Conservation (phyloP, 1,140 invertebrate species). For the Leptinotarsa undecemlineata region DNA sequence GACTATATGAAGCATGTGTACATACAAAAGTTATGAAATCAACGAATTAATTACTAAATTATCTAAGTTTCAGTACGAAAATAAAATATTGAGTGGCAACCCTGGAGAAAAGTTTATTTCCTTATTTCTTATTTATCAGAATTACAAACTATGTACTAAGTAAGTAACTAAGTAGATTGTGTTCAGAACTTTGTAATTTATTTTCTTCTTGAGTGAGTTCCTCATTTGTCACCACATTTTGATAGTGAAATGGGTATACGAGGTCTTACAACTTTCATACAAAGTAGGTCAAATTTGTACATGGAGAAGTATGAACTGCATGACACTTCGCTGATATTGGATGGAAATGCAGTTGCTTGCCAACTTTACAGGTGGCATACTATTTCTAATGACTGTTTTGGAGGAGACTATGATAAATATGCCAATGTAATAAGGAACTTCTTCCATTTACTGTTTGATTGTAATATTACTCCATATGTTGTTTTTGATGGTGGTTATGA, state of each 20-base stretch:
- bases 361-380: conserved; percentile 70
- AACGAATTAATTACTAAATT: no score
- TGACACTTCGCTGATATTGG: conserved; percentile 75
- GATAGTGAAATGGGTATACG: conserved; percentile 71
- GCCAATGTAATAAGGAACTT: conserved; percentile 66
- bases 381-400: conserved; percentile 72
- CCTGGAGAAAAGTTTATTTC: no score
- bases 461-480: conserved; percentile 76
- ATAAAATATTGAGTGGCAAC: no score
- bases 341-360: conserved; percentile 78
- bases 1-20: no score
- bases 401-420: conserved; percentile 85
- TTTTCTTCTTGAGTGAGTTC: no score
- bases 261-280: conserved; percentile 80
- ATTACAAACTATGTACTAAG: no score
- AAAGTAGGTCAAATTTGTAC: conserved; percentile 66
- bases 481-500: conserved; percentile 83
- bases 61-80: no score
- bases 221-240: neutral
- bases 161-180: no score
- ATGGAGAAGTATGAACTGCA: conserved; percentile 68
- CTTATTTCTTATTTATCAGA: no score
- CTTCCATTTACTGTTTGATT: conserved; percentile 71
- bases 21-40: no score
- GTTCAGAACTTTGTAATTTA: no score